These are phyloP conservation scores for Chymomyza caudatula DNA, from an alignment of 2,888 invertebrate species.

Conservation along the genomic window DNA sequence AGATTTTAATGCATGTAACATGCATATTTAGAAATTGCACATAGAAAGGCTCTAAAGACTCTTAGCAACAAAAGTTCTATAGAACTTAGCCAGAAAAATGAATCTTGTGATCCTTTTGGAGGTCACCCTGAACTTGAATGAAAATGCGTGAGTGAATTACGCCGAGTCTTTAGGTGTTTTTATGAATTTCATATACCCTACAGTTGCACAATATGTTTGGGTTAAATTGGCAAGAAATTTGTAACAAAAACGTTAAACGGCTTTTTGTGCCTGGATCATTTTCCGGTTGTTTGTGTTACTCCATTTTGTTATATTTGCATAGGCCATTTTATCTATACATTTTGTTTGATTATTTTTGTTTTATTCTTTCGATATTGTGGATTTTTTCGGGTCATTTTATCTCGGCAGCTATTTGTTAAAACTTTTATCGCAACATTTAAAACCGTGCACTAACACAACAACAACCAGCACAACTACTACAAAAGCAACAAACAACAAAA, in stretches of 20 bases:
- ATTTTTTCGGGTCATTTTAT: conserved; percentile 42
- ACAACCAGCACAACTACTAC: neutral
- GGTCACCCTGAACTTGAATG: too few relatives aligned
- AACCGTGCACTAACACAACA: conserved; percentile 6
- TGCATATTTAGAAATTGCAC: too few relatives aligned
- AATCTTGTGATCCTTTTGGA: too few relatives aligned
- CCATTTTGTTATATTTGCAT: conserved; percentile 54
- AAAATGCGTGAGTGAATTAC: conserved; percentile 14
- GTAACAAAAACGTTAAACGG: neutral
- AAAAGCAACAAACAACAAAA: conserved; percentile 10
- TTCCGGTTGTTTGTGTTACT: conserved; percentile 11
- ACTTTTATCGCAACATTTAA: conserved; percentile 57
- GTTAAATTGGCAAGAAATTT: neutral
- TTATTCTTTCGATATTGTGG: conserved; percentile 8
- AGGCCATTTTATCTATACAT: conserved; percentile 59
- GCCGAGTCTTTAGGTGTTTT: conserved; percentile 17
- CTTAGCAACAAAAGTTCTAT: too few relatives aligned
- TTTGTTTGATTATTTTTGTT: conserved; percentile 9
- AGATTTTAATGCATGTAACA: too few relatives aligned
- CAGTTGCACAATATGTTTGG: conserved; percentile 25
- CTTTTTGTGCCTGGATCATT: neutral
- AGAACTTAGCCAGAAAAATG: too few relatives aligned
- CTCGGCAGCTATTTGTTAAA: conserved; percentile 66
- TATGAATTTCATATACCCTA: neutral
- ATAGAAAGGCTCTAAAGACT: too few relatives aligned